Evolutionary conservation across 2,888 invertebrate species (phyloP).

Genomic region (Vandiemenella viatica): DNA sequence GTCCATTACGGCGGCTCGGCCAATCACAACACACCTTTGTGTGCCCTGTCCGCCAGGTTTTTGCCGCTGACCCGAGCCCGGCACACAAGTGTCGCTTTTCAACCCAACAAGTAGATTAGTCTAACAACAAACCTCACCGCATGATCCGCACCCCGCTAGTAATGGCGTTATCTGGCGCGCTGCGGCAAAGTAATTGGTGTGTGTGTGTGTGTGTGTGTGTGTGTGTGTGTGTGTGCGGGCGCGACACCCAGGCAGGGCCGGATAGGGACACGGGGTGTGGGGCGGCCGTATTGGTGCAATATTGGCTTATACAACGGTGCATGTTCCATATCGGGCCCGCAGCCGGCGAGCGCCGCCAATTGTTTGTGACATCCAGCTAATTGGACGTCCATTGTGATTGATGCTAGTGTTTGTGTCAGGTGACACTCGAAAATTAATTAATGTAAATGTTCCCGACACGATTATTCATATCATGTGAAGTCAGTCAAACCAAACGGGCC

Average conservation of each 20-base stretch:
- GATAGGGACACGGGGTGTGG: not conserved
- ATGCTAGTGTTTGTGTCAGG: slow-evolving; percentile 12
- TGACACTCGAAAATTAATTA: slow-evolving; percentile 15
- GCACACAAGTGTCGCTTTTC: not conserved
- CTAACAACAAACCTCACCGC: not conserved
- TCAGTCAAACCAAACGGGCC: slow-evolving; percentile 9
- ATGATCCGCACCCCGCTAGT: not conserved
- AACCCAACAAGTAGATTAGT: not conserved
- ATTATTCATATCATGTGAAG: slow-evolving; percentile 10
- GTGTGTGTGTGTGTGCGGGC: not conserved
- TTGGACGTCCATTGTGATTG: slow-evolving; percentile 13
- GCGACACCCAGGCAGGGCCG: too few species aligned
- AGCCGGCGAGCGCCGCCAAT: slow-evolving; percentile 7
- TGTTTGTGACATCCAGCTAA: slow-evolving; percentile 14
- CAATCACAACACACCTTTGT: not conserved
- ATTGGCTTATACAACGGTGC: not conserved
- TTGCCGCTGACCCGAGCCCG: not conserved
- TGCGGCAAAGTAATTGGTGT: not conserved
- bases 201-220: not conserved
- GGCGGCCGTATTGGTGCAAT: not conserved
- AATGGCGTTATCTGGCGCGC: not conserved
- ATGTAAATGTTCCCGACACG: slow-evolving; percentile 13
- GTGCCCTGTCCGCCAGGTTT: not conserved
- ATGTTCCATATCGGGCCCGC: not conserved
- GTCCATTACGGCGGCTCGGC: too few species aligned